Conservation (phyloP, 92 coral and sea anemone genomes). For the Phenganax stokvisi region DNA sequence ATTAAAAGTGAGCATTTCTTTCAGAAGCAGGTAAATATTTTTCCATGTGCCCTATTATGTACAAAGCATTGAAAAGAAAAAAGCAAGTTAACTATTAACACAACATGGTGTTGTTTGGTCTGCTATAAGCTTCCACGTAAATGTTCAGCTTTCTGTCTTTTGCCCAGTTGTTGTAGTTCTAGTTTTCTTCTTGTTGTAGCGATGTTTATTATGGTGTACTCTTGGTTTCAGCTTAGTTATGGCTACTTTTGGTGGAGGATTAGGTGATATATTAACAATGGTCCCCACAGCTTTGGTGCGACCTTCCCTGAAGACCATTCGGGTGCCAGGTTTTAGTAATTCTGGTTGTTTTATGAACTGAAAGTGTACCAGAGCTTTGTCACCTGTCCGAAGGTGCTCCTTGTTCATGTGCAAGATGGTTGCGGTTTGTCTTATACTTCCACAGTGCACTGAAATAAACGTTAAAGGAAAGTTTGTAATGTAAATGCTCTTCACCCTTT, state of each 20-base stretch:
- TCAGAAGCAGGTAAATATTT: neutral
- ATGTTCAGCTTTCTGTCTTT: neutral
- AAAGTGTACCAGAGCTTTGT: slow-evolving; percentile 86
- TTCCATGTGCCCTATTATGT: too few species aligned
- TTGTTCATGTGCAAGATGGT: slow-evolving; percentile 83
- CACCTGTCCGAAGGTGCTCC: slow-evolving; percentile 83
- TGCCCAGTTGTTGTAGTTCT: slow-evolving; percentile 9
- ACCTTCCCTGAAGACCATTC: slow-evolving; percentile 98
- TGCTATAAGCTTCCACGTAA: neutral
- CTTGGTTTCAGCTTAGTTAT: slow-evolving; percentile 83
- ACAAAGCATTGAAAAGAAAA: too few species aligned
- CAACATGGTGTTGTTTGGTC: neutral
- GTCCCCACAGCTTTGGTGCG: slow-evolving; percentile 98
- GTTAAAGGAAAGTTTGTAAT: too few species aligned
- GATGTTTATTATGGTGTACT: slow-evolving; percentile 45
- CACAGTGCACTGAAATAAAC: slow-evolving; percentile 73
- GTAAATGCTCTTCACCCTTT: too few species aligned
- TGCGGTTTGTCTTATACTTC: slow-evolving; percentile 93
- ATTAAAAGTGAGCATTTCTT: neutral
- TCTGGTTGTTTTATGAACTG: slow-evolving; percentile 95
- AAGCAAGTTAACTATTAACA: neutral
- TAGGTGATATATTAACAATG: slow-evolving; percentile 70
- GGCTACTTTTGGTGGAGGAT: slow-evolving; percentile 80
- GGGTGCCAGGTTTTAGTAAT: slow-evolving; percentile 82
- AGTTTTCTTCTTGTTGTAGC: slow-evolving; percentile 12